These are phyloP conservation scores for Microchrysa polita DNA, from an alignment of 2,888 invertebrate species.

Conservation along the genomic window DNA sequence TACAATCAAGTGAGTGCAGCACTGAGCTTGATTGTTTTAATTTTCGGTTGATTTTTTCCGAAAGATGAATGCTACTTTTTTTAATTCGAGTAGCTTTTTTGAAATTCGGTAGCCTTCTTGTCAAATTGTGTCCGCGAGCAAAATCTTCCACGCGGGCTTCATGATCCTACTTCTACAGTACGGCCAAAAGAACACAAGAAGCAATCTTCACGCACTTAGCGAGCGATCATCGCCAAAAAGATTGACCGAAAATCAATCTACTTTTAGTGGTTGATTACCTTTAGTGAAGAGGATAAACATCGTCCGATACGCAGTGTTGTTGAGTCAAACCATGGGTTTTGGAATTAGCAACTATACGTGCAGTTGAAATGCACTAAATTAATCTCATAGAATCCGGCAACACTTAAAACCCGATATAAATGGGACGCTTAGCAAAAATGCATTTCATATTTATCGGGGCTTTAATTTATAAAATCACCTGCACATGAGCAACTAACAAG, in stretches of 20 bases:
- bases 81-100: slow-evolving; percentile 44
- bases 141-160: slow-evolving; percentile 41
- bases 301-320: too few species aligned
- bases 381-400: too few species aligned
- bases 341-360: too few species aligned
- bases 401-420: too few species aligned
- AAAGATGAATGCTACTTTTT: slow-evolving; percentile 12
- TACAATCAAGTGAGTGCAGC: neutral
- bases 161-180: slow-evolving; percentile 18
- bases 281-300: too few species aligned
- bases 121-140: slow-evolving; percentile 46
- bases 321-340: too few species aligned
- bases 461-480: slow-evolving; percentile 33
- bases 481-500: slow-evolving; percentile 10
- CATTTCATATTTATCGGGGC: neutral
- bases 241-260: slow-evolving; percentile 30
- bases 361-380: too few species aligned
- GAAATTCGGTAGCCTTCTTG: slow-evolving; percentile 49
- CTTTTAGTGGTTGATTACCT: neutral
- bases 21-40: neutral
- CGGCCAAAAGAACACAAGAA: neutral
- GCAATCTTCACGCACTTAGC: slow-evolving; percentile 29
- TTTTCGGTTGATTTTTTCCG: slow-evolving; percentile 1
- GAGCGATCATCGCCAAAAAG: slow-evolving; percentile 10
- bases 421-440: too few species aligned